Evolutionary conservation across 2,888 invertebrate species (phyloP).

Genomic region (Nineta flava): DNA sequence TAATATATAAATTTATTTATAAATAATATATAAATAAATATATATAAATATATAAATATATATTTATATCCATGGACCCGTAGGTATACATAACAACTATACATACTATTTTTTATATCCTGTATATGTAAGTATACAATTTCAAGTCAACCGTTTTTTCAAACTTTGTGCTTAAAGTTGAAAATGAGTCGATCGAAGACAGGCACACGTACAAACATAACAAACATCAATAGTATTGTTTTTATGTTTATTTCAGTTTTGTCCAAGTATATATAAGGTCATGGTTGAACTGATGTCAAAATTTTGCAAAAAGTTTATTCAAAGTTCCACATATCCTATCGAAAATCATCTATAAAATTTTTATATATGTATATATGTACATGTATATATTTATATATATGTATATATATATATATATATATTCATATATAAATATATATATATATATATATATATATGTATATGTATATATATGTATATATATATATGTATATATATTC

Average conservation of each 20-base stretch:
- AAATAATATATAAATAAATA: background rate
- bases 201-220: too few species aligned
- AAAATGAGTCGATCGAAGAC: too few species aligned
- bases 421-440: too few species aligned
- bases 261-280: background rate
- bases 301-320: too few species aligned
- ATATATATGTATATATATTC: background rate
- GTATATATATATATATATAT: conserved; percentile 4
- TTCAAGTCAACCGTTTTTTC: too few species aligned
- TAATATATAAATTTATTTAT: background rate
- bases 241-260: background rate
- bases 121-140: too few species aligned
- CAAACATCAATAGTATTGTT: background rate
- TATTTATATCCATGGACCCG: background rate
- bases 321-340: too few species aligned
- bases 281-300: background rate
- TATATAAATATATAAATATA: background rate
- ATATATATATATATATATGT: background rate
- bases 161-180: too few species aligned
- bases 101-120: too few species aligned
- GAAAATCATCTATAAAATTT: too few species aligned
- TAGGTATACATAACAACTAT: too few species aligned
- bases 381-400: conserved; percentile 5
- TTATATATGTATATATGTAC: conserved; percentile 1
- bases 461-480: background rate